These are phyloP conservation scores for Apotomis turbidana DNA, from an alignment of 2,888 invertebrate genomes.

Conservation along the genomic window DNA sequence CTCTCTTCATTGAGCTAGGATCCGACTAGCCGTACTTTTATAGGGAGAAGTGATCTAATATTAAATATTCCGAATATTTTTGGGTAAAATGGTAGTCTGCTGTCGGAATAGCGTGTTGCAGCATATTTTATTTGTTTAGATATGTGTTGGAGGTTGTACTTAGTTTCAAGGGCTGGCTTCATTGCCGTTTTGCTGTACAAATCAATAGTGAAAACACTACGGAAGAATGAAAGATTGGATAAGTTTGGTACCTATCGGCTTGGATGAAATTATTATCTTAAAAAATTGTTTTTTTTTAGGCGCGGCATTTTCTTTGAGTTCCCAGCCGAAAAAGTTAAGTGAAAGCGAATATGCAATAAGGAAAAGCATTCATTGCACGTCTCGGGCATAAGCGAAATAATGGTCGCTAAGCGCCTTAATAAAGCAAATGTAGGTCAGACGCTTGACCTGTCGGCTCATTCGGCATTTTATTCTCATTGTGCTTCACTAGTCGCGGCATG, in stretches of 20 bases:
- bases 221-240: too few relatives aligned
- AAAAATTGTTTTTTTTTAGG: too few relatives aligned
- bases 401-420: constrained; percentile 42
- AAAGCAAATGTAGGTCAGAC: constrained; percentile 52
- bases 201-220: too few relatives aligned
- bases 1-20: constrained; percentile 13
- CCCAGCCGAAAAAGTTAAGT: constrained; percentile 38
- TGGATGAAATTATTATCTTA: too few relatives aligned
- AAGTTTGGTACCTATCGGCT: too few relatives aligned
- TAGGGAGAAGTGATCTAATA: neutral
- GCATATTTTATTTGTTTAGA: too few relatives aligned
- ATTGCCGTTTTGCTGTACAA: too few relatives aligned
- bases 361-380: constrained; percentile 51
- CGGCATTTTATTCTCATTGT: constrained; percentile 56
- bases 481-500: constrained; percentile 30
- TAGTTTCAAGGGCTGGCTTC: too few relatives aligned
- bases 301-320: constrained; percentile 5
- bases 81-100: too few relatives aligned
- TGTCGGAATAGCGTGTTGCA: too few relatives aligned
- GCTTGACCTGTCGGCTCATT: constrained; percentile 53
- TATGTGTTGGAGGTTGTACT: too few relatives aligned
- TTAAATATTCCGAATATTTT: too few relatives aligned
- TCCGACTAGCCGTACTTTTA: neutral
- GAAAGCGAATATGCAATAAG: constrained; percentile 56
- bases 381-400: constrained; percentile 48